phyloP scores from a whole-genome alignment of 2,113 vertebrate species.

The Phylloscopus trochilus region DNA sequence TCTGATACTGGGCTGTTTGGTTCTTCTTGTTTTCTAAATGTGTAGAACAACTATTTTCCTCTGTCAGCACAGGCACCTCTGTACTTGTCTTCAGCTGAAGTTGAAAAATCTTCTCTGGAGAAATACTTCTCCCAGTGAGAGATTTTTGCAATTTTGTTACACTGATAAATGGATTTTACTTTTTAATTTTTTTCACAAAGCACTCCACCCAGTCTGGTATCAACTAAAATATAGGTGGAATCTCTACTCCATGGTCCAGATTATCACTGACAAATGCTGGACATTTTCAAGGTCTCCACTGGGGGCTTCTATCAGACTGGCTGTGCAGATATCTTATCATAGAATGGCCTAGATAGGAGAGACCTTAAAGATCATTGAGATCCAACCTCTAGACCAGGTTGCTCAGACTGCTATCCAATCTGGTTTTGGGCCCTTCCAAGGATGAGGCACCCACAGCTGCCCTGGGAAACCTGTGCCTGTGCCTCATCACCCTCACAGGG shows the following conservation, averaged over 20 bases:
- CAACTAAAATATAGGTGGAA: not conserved
- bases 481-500: rapidly evolving
- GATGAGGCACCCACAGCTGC: not conserved
- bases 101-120: not conserved
- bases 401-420: rapidly evolving
- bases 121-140: not conserved
- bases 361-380: not conserved
- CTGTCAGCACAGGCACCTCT: not conserved
- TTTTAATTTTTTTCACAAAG: not conserved
- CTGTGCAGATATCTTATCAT: not conserved
- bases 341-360: no score
- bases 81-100: not conserved
- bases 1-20: not conserved
- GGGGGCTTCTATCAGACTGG: not conserved
- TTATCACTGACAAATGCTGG: not conserved
- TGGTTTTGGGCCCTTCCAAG: not conserved
- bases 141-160: not conserved
- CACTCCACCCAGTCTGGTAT: not conserved
- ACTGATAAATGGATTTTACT: not conserved
- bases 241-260: not conserved
- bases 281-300: not conserved
- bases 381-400: not conserved
- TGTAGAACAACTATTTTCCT: not conserved
- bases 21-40: not conserved
- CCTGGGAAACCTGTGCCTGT: not conserved